Percentiles rank a stretch among this genome's conserved stretches.
phyloP scores from a whole-genome alignment of 2,113 vertebrate species.

The Sturnus vulgaris region DNA sequence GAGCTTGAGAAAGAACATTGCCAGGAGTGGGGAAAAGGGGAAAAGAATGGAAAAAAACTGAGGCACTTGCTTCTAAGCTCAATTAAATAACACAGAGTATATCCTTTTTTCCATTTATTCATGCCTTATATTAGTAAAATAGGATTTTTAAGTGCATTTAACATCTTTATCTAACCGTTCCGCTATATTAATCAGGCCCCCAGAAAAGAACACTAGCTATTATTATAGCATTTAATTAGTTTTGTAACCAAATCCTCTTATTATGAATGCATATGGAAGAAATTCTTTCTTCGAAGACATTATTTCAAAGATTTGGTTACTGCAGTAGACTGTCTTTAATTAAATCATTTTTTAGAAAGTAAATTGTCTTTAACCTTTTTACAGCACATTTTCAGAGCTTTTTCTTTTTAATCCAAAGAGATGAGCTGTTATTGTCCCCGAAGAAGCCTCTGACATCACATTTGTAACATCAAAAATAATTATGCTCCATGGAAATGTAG shows the following conservation, averaged over 20 bases:
- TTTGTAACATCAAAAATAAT: constrained; percentile 63
- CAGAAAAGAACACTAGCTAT: constrained; percentile 67
- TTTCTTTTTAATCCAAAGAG: constrained; percentile 71
- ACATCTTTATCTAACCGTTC: constrained; percentile 69
- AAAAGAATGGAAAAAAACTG: neutral
- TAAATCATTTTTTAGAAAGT: constrained; percentile 66
- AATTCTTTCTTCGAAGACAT: constrained; percentile 62
- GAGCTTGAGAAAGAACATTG: neutral
- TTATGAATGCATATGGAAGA: constrained; percentile 58
- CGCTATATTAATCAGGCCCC: constrained; percentile 68
- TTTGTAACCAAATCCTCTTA: constrained; percentile 72
- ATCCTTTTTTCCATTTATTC: constrained; percentile 60
- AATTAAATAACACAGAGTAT: constrained; percentile 59
- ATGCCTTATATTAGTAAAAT: constrained; percentile 69
- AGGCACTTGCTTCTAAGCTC: constrained; percentile 59
- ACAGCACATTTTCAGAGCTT: constrained; percentile 62
- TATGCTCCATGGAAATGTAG: constrained; percentile 28
- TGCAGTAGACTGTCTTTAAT: constrained; percentile 62
- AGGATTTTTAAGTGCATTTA: constrained; percentile 69
- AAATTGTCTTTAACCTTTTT: constrained; percentile 71
- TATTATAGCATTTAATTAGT: constrained; percentile 71
- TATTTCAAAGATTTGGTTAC: constrained; percentile 69
- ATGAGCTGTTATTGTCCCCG: constrained; percentile 66
- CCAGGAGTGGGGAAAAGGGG: constrained; percentile 23
- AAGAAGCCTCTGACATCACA: constrained; percentile 67